A percentile compares a stretch with the other conserved stretches of the same genome.
These are phyloP conservation scores for Chironomus tepperi DNA, from an alignment of 1,140 invertebrate species.

Conservation along the genomic window DNA sequence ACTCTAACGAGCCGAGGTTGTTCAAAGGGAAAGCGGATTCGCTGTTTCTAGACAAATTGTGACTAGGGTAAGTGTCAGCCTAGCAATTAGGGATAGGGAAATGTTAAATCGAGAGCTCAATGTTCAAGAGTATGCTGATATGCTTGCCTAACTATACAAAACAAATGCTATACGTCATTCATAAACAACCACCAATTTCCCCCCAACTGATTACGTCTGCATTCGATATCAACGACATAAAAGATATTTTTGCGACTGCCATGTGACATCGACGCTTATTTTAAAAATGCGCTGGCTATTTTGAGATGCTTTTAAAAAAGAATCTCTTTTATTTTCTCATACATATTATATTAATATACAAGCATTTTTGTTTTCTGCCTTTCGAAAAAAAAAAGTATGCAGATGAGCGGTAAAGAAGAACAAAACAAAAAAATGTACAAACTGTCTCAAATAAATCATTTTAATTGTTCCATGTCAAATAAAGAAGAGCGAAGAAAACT, in stretches of 20 bases:
- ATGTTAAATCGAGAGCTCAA: not conserved
- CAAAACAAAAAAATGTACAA: not conserved
- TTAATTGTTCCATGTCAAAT: conserved; percentile 2
- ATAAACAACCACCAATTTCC: too few species aligned
- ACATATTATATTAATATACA: not conserved
- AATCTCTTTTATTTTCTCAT: not conserved
- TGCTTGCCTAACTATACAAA: too few species aligned
- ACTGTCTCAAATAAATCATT: conserved; percentile 20
- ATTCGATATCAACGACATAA: too few species aligned
- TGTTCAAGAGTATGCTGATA: too few species aligned
- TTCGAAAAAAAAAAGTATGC: not conserved
- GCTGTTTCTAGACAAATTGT: too few species aligned
- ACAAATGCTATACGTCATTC: too few species aligned
- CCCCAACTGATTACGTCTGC: too few species aligned
- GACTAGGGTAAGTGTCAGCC: too few species aligned
- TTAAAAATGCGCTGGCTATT: not conserved
- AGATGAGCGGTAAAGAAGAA: not conserved
- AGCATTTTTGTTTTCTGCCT: not conserved
- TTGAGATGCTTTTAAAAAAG: not conserved
- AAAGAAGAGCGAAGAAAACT: not conserved
- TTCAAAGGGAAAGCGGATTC: too few species aligned
- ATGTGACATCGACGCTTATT: not conserved
- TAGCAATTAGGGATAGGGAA: too few species aligned
- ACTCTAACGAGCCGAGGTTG: too few species aligned
- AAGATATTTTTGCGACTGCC: not conserved